A percentile compares a stretch with the other conserved stretches of the same genome.
Conservation (phyloP, 2,113 vertebrate genomes). For the Nothobranchius kuhntae region DNA sequence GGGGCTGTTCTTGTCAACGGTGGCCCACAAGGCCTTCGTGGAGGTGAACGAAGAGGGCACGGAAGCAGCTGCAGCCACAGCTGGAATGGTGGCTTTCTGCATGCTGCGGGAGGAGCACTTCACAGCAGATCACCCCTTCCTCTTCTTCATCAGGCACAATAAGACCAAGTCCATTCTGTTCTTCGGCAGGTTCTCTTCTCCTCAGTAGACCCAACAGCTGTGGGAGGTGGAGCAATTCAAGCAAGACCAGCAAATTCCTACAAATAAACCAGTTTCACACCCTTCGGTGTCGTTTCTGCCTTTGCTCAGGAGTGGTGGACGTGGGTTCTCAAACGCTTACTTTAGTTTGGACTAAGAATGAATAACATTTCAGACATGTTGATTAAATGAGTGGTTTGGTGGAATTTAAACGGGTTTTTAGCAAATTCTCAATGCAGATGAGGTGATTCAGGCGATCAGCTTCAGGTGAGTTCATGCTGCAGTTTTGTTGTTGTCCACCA, state of each 20-base stretch:
- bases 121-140: slow-evolving; percentile 87
- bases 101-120: slow-evolving; percentile 81
- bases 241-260: neutral
- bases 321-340: neutral
- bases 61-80: slow-evolving; percentile 90
- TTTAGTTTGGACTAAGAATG: neutral
- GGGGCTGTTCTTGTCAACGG: slow-evolving; percentile 85
- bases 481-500: no score
- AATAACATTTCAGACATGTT: no score
- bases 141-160: slow-evolving; percentile 91
- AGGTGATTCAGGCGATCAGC: no score
- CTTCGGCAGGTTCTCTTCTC: slow-evolving; percentile 79
- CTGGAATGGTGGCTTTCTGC: slow-evolving; percentile 60
- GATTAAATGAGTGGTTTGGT: no score
- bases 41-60: slow-evolving; percentile 96
- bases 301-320: slow-evolving; percentile 11
- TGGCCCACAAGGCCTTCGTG: slow-evolving; percentile 89
- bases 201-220: slow-evolving; percentile 53
- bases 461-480: no score
- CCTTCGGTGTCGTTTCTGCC: slow-evolving; percentile 16
- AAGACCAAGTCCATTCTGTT: slow-evolving; percentile 83
- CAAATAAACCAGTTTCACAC: neutral
- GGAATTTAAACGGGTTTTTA: no score
- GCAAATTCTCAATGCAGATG: no score
- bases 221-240: neutral